phyloP scores from a whole-genome alignment of 2,113 vertebrate genomes.

The Lethenteron reissneri region DNA sequence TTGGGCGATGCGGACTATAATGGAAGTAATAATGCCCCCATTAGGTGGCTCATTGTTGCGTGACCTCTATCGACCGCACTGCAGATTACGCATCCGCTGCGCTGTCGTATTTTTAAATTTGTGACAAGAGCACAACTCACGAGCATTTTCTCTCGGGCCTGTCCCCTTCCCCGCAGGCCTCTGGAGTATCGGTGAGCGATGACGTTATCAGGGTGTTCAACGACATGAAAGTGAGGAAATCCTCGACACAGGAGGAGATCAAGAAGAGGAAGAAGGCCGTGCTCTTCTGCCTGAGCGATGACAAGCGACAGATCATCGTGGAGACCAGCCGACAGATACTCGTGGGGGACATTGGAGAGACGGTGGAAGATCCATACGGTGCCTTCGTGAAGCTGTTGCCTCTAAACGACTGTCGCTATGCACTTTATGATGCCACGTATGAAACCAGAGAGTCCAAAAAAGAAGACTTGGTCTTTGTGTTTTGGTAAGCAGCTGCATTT shows the following conservation, averaged over 20 bases:
- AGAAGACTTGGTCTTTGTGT: conserved; percentile 66
- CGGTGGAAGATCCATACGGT: conserved; percentile 35
- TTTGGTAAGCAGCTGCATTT: conserved; percentile 34
- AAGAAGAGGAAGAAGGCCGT: conserved; percentile 60
- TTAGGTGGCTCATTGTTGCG: no score
- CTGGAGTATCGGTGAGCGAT: conserved; percentile 56
- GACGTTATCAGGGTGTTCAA: conserved; percentile 49
- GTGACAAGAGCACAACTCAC: no score
- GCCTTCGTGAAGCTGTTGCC: conserved; percentile 55
- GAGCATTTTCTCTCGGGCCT: no score
- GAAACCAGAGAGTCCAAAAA: conserved; percentile 77
- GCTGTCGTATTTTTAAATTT: no score
- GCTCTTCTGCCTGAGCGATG: conserved; percentile 47
- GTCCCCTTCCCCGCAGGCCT: conserved; percentile 26
- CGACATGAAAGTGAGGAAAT: conserved; percentile 68
- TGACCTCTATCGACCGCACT: no score
- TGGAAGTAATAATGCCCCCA: no score
- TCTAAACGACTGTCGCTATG: conserved; percentile 47
- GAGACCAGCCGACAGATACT: conserved; percentile 48
- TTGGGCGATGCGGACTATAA: no score
- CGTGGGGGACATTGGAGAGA: conserved; percentile 37
- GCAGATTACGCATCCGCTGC: no score
- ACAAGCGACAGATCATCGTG: conserved; percentile 48
- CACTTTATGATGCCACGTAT: conserved; percentile 50
- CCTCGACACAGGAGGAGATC: conserved; percentile 35